These are phyloP conservation scores for Acrossocheilus fasciatus DNA, from an alignment of 2,797 vertebrate genomes.

Conservation along the genomic window DNA sequence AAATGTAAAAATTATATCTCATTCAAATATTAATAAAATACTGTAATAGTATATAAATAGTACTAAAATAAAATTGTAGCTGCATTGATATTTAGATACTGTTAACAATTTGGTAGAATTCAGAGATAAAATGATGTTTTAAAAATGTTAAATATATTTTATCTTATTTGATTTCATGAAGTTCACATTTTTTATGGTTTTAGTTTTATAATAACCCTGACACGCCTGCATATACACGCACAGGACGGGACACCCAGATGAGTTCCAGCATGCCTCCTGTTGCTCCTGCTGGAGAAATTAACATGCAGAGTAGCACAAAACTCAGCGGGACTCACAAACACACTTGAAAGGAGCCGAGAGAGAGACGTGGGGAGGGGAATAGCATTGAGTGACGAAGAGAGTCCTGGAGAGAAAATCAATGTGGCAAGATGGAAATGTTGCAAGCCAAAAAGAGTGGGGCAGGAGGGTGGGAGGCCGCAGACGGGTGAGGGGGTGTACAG, in stretches of 20 bases:
- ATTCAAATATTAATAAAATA: neutral
- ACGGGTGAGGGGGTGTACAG: slow-evolving; percentile 61
- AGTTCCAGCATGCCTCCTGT: slow-evolving; percentile 54
- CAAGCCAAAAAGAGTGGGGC: slow-evolving; percentile 35
- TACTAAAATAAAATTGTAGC: neutral
- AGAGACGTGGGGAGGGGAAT: slow-evolving; percentile 38
- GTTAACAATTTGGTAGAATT: neutral
- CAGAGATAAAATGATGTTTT: neutral
- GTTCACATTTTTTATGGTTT: neutral
- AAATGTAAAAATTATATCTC: neutral
- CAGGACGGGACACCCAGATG: slow-evolving; percentile 26
- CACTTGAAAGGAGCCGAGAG: slow-evolving; percentile 54
- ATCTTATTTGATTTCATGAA: neutral
- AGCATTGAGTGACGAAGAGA: neutral
- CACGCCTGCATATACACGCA: neutral
- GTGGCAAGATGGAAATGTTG: neutral
- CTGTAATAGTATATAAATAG: neutral
- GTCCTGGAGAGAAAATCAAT: neutral
- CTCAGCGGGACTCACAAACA: slow-evolving; percentile 28
- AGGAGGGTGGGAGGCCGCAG: slow-evolving; percentile 59
- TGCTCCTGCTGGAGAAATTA: slow-evolving; percentile 16
- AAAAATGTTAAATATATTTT: neutral
- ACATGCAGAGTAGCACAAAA: slow-evolving; percentile 35
- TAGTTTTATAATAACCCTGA: neutral
- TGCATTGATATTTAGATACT: neutral